phyloP scores from a whole-genome alignment of 2,888 invertebrate species.

The Xestobium rufovillosum region DNA sequence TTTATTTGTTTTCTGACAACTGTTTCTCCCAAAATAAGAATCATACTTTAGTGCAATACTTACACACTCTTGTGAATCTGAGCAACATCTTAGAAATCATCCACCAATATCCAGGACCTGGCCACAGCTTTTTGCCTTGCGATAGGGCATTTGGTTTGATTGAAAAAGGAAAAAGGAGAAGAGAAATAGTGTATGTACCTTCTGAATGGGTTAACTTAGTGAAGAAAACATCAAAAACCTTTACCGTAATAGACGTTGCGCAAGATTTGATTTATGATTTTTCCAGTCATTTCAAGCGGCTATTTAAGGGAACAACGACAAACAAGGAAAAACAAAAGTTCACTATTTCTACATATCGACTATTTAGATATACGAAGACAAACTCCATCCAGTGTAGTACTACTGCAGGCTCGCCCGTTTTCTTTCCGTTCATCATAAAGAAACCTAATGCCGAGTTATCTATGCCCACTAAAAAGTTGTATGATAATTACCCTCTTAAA shows the following conservation, averaged over 20 bases:
- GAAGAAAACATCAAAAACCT: constrained; percentile 9
- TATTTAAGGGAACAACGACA: constrained; percentile 6
- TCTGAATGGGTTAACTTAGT: constrained; percentile 13
- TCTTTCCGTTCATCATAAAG: constrained; percentile 4
- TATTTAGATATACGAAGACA: constrained; percentile 5
- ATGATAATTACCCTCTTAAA: no score
- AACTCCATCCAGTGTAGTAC: constrained; percentile 12
- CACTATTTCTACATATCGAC: constrained; percentile 13
- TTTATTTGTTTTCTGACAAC: constrained; percentile 23
- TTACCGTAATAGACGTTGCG: constrained; percentile 10
- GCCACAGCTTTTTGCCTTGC: constrained; percentile 8
- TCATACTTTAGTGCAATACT: constrained; percentile 13
- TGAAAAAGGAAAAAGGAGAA: constrained; percentile 11
- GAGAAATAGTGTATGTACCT: constrained; percentile 4
- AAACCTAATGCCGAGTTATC: constrained; percentile 12
- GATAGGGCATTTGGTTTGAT: constrained; percentile 11
- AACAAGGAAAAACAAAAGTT: constrained; percentile 10
- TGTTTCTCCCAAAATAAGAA: constrained; percentile 20
- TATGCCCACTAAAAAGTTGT: constrained; percentile 9
- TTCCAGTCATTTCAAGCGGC: constrained; percentile 10
- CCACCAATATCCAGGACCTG: constrained; percentile 11
- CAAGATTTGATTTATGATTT: constrained; percentile 13
- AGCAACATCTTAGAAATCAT: constrained; percentile 10
- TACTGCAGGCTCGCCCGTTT: constrained; percentile 3
- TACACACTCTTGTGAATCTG: constrained; percentile 13